phyloP scores from a whole-genome alignment of 2,113 vertebrate genomes.

The Erythrolamprus reginae region DNA sequence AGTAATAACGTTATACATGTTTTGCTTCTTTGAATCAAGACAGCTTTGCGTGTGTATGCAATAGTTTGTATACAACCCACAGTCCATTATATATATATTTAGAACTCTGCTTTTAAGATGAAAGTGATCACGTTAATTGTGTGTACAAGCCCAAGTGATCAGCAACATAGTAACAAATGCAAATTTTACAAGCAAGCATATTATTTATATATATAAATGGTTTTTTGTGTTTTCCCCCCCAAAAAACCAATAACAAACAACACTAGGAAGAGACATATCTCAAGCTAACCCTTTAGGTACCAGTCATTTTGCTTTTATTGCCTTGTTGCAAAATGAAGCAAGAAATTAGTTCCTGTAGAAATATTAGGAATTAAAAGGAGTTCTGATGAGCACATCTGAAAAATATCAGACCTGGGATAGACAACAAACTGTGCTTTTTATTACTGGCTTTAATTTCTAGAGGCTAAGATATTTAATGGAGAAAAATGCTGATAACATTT shows the following conservation, averaged over 20 bases:
- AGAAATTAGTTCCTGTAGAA: slow-evolving; percentile 57
- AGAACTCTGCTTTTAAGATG: slow-evolving; percentile 76
- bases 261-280: slow-evolving; percentile 77
- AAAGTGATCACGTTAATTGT: slow-evolving; percentile 81
- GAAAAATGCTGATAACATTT: slow-evolving; percentile 46
- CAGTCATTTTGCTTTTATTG: slow-evolving; percentile 76
- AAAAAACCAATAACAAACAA: slow-evolving; percentile 65
- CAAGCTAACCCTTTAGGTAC: slow-evolving; percentile 78
- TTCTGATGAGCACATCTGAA: slow-evolving; percentile 41
- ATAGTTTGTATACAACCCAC: slow-evolving; percentile 71
- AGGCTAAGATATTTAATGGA: slow-evolving; percentile 60
- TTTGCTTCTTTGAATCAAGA: slow-evolving; percentile 86
- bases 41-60: slow-evolving; percentile 73
- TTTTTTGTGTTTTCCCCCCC: slow-evolving; percentile 62
- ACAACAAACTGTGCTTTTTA: slow-evolving; percentile 64
- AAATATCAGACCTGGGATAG: slow-evolving; percentile 42
- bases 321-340: slow-evolving; percentile 68
- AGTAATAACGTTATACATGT: slow-evolving; percentile 98
- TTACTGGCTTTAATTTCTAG: slow-evolving; percentile 35
- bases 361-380: slow-evolving; percentile 55
- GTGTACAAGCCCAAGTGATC: slow-evolving; percentile 78
- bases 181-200: slow-evolving; percentile 89
- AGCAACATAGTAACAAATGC: slow-evolving; percentile 83
- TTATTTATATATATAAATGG: slow-evolving; percentile 73
- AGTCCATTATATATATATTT: slow-evolving; percentile 74